A percentile compares a stretch with the other conserved stretches of the same genome.
phyloP scores from a whole-genome alignment of 2,113 vertebrate genomes.

The Meriones unguiculatus region DNA sequence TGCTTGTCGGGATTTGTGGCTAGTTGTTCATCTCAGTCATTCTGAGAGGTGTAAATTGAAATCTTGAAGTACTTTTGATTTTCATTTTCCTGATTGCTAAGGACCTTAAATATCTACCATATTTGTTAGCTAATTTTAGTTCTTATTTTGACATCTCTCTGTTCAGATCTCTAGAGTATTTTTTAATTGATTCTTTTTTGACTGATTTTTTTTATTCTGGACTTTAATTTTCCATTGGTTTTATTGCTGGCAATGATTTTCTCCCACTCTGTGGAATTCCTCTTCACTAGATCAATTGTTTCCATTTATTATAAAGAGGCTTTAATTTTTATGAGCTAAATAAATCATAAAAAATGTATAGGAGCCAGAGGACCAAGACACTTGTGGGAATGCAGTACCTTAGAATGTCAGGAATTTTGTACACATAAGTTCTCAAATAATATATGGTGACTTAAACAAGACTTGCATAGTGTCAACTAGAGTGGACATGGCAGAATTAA shows the following conservation, averaged over 20 bases:
- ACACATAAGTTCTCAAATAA: not conserved
- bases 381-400: not conserved
- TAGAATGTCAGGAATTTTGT: not conserved
- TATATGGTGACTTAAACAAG: not conserved
- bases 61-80: not conserved
- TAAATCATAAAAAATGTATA: not conserved
- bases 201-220: not conserved
- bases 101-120: not conserved
- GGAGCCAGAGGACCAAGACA: not conserved
- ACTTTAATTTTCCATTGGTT: not conserved
- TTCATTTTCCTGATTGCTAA: not conserved
- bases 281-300: not conserved
- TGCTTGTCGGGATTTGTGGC: not conserved
- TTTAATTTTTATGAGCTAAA: not conserved
- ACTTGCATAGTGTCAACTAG: not conserved
- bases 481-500: not conserved
- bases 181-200: not conserved
- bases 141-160: not conserved
- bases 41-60: not conserved
- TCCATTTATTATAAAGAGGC: not conserved
- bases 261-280: not conserved
- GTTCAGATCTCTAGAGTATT: not conserved
- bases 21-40: not conserved
- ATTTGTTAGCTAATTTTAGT: not conserved
- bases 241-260: not conserved